phyloP scores from a whole-genome alignment of 1,140 invertebrate genomes.

The Parapsyche elsis region DNA sequence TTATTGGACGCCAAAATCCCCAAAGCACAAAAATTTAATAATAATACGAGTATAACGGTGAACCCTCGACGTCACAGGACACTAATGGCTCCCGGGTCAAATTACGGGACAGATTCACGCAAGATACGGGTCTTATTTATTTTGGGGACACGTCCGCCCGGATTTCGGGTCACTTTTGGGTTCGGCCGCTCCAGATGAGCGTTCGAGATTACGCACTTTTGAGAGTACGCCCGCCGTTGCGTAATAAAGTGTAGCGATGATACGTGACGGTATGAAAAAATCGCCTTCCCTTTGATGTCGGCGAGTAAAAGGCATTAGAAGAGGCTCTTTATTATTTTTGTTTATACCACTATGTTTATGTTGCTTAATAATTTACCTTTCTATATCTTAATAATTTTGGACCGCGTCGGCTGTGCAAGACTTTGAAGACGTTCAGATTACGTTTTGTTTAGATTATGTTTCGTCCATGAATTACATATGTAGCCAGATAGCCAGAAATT shows the following conservation, averaged over 20 bases:
- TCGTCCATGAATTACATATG: too few species aligned
- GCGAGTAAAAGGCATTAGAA: too few species aligned
- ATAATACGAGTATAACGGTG: slow-evolving; percentile 22
- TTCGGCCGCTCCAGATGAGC: slow-evolving; percentile 36
- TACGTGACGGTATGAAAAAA: slow-evolving; percentile 31
- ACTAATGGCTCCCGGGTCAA: slow-evolving; percentile 41
- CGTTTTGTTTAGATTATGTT: too few species aligned
- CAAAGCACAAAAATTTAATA: background rate
- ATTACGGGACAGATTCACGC: slow-evolving; percentile 46
- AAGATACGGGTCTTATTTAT: slow-evolving; percentile 48
- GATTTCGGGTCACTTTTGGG: slow-evolving; percentile 47
- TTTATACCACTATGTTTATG: too few species aligned
- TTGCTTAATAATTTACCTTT: too few species aligned
- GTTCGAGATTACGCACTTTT: slow-evolving; percentile 43
- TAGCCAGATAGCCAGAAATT: too few species aligned
- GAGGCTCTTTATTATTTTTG: too few species aligned
- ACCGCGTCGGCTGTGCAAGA: too few species aligned
- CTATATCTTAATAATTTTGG: too few species aligned
- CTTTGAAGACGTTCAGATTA: too few species aligned
- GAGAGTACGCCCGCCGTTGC: background rate
- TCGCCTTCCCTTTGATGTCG: too few species aligned
- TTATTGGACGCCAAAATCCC: slow-evolving; percentile 8
- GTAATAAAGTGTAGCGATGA: slow-evolving; percentile 39
- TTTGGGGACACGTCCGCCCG: slow-evolving; percentile 45
- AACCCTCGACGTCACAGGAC: slow-evolving; percentile 25